These are phyloP conservation scores for Graphium colonna DNA, from an alignment of 2,888 invertebrate genomes.

Conservation along the genomic window DNA sequence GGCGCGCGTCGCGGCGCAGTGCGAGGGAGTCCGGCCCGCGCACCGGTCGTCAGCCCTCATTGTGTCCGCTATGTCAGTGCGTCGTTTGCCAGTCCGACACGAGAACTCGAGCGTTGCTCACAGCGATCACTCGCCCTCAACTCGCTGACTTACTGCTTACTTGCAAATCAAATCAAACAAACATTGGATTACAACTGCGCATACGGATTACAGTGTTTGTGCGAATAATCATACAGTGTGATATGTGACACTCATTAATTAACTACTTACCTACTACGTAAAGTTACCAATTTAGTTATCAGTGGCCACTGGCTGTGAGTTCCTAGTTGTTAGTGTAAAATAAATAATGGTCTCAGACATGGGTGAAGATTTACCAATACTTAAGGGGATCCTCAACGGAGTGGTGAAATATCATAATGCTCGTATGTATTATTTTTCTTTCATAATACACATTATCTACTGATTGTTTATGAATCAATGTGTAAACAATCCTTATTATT, in stretches of 20 bases:
- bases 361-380: constrained; percentile 94
- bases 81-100: constrained; percentile 56
- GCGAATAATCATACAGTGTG: constrained; percentile 35
- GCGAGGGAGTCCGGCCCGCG: constrained; percentile 80
- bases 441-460: no score
- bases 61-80: constrained; percentile 65
- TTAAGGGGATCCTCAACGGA: constrained; percentile 94
- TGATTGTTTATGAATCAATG: no score
- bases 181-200: constrained; percentile 56
- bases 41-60: constrained; percentile 78
- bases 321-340: constrained; percentile 64
- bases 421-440: constrained; percentile 87
- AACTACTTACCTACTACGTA: constrained; percentile 46
- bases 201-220: constrained; percentile 74
- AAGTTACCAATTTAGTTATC: constrained; percentile 71
- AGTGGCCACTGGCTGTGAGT: constrained; percentile 75
- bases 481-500: no score
- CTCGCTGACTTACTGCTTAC: constrained; percentile 51
- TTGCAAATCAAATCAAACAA: no score
- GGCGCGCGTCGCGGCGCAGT: constrained; percentile 80
- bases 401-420: constrained; percentile 95
- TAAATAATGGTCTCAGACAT: constrained; percentile 81
- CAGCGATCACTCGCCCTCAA: constrained; percentile 47
- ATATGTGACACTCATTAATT: constrained; percentile 47
- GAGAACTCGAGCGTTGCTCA: constrained; percentile 62